Conservation (phyloP, 2,888 invertebrate genomes). For the Euspilapteryx auroguttella region DNA sequence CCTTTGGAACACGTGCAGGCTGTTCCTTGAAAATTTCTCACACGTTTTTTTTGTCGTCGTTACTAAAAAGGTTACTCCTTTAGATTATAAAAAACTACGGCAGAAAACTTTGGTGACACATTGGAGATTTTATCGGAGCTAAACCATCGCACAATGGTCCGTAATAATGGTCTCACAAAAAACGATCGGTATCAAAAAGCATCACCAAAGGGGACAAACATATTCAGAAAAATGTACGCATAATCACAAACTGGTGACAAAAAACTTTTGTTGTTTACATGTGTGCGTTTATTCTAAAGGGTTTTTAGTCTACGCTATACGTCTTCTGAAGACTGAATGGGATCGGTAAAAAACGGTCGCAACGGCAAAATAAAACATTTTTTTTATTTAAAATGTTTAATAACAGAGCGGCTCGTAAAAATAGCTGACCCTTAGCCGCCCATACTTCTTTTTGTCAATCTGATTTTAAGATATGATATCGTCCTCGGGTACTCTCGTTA, state of each 20-base stretch:
- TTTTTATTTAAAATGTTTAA: slow-evolving; percentile 55
- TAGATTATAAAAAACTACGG: slow-evolving; percentile 34
- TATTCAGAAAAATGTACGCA: slow-evolving; percentile 23
- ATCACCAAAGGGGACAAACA: slow-evolving; percentile 45
- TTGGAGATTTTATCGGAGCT: slow-evolving; percentile 53
- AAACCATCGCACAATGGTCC: slow-evolving; percentile 50
- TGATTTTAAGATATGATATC: slow-evolving; percentile 51
- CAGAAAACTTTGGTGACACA: slow-evolving; percentile 45
- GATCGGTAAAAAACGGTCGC: slow-evolving; percentile 33
- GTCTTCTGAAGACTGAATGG: slow-evolving; percentile 35
- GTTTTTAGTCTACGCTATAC: slow-evolving; percentile 28
- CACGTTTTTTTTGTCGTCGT: slow-evolving; percentile 20
- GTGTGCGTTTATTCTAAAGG: slow-evolving; percentile 39
- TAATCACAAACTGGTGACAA: slow-evolving; percentile 26
- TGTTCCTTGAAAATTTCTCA: slow-evolving; percentile 18
- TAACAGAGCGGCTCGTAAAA: slow-evolving; percentile 51
- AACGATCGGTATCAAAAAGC: slow-evolving; percentile 55
- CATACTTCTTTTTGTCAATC: slow-evolving; percentile 46
- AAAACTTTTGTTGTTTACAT: slow-evolving; percentile 26
- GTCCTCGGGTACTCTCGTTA: slow-evolving; percentile 50
- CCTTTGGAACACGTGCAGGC: slow-evolving; percentile 10
- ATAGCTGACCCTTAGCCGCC: slow-evolving; percentile 29
- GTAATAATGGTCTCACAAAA: slow-evolving; percentile 52
- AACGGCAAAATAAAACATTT: slow-evolving; percentile 20
- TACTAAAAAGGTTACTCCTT: slow-evolving; percentile 41